A percentile compares a stretch with the other conserved stretches of the same genome.
phyloP scores from a whole-genome alignment of 2,888 invertebrate species.

The Melangyna quadrimaculata region DNA sequence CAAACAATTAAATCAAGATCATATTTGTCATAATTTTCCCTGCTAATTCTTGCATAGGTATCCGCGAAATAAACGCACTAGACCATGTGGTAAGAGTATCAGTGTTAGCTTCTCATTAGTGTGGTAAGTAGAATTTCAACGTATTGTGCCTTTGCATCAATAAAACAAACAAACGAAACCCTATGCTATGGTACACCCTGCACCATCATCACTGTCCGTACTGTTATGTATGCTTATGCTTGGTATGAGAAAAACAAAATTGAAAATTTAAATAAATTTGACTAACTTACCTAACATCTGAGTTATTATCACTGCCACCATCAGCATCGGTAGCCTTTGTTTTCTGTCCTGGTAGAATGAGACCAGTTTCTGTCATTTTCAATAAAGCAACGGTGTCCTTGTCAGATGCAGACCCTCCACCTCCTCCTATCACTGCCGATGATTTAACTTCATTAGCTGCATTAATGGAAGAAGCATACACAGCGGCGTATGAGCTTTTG shows the following conservation, averaged over 20 bases:
- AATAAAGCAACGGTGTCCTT: slow-evolving; percentile 63
- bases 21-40: not conserved
- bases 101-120: slow-evolving; percentile 15
- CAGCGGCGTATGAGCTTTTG: slow-evolving; percentile 75
- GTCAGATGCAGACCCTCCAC: slow-evolving; percentile 28
- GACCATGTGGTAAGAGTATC: slow-evolving; percentile 20
- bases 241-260: not conserved
- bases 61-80: slow-evolving; percentile 25
- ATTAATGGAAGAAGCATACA: slow-evolving; percentile 56
- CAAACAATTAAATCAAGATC: slow-evolving; percentile 7
- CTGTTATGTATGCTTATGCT: not conserved
- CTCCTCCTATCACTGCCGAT: slow-evolving; percentile 8
- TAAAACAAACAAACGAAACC: slow-evolving; percentile 7
- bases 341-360: slow-evolving; percentile 79
- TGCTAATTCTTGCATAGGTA: not conserved
- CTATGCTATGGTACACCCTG: not conserved
- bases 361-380: slow-evolving; percentile 77
- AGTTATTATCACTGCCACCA: slow-evolving; percentile 76
- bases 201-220: not conserved
- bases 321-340: slow-evolving; percentile 79
- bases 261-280: slow-evolving; percentile 10
- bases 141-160: not conserved
- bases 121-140: slow-evolving; percentile 2
- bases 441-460: slow-evolving; percentile 45
- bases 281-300: slow-evolving; percentile 78